phyloP scores from a whole-genome alignment of 2,113 vertebrate species.

The Oryctolagus cuniculus region DNA sequence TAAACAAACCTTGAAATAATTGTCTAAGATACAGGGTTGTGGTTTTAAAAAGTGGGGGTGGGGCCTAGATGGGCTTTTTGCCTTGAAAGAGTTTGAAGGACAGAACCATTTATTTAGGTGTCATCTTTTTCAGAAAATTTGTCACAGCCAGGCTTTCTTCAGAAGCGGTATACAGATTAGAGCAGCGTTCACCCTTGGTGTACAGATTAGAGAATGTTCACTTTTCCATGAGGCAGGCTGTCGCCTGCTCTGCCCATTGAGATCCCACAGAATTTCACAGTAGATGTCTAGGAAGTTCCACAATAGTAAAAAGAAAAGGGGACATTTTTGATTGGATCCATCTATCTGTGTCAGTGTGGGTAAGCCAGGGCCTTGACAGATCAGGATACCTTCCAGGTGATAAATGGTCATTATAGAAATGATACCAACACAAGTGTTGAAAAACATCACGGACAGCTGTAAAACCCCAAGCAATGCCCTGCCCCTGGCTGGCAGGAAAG shows the following conservation, averaged over 20 bases:
- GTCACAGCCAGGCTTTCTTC: not conserved
- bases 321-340: not conserved
- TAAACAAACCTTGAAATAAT: not conserved
- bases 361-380: not conserved
- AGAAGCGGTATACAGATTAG: not conserved
- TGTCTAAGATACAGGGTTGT: not conserved
- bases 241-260: not conserved
- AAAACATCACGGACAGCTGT: not conserved
- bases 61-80: not conserved
- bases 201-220: not conserved
- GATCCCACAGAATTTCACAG: not conserved
- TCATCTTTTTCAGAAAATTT: not conserved
- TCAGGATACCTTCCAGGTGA: not conserved
- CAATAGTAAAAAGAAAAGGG: not conserved
- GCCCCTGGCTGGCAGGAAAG: not conserved
- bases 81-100: slow-evolving; percentile 15
- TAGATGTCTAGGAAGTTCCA: slow-evolving; percentile 27
- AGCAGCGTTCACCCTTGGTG: too few relatives aligned
- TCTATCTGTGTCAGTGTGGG: not conserved
- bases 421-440: not conserved
- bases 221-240: not conserved
- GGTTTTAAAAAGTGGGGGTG: not conserved
- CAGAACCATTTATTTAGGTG: not conserved
- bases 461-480: not conserved
- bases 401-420: slow-evolving; percentile 41